Base-by-base conservation (phyloP, 2,888 invertebrate genomes). In the Tubulanus polymorphus region DNA sequence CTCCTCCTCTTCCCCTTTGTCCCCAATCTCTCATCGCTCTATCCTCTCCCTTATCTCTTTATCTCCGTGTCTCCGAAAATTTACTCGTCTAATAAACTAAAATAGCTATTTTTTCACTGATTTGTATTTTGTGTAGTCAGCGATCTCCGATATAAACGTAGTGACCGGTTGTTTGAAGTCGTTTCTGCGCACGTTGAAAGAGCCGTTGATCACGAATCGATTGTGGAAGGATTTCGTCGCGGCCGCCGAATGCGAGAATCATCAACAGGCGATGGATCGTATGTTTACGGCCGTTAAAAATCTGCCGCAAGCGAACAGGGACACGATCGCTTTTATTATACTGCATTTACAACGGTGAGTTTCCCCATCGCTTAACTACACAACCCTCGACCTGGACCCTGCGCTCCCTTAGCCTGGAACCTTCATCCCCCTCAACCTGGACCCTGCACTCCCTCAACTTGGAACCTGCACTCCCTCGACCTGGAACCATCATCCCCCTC, bases 101-200 rank as follows among this genome's bases (percentile, higher is more conserved):
- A n/a, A n/a, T n/a, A n/a, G n/a, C n/a, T n/a, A n/a, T n/a, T n/a
- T n/a, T n/a, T n/a, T n/a, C n/a, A n/a, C n/a, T n/a, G n/a, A n/a
- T n/a, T n/a, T n/a, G n/a, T n/a, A n/a, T n/a, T n/a, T n/a, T n/a
- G n/a, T 67, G 23, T 67, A 76, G 76, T 66, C 68, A 15, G 64
- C 68, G 53, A 67, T 76, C 28, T 62, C 63, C 56, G 79, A 99
- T 75, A 84, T 95, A 28, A 88, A 95, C 79, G 90, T 90, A 0
- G 83, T 99, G 30, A 94, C 95, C 79, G 92, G 95, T 46, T 91
- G 91, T 59, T 83, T 99, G 47, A 99, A 97, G 82, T 91, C 93
- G 80, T 99, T 99, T 80, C 83, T 99, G 54, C 86, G 93, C 3
- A 86, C 87, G 0, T 82, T 99, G 26, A 87, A 87, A 53, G 97